Base-by-base conservation (phyloP, 2,797 vertebrate species). In the Enteromius afrohamiltoni region DNA sequence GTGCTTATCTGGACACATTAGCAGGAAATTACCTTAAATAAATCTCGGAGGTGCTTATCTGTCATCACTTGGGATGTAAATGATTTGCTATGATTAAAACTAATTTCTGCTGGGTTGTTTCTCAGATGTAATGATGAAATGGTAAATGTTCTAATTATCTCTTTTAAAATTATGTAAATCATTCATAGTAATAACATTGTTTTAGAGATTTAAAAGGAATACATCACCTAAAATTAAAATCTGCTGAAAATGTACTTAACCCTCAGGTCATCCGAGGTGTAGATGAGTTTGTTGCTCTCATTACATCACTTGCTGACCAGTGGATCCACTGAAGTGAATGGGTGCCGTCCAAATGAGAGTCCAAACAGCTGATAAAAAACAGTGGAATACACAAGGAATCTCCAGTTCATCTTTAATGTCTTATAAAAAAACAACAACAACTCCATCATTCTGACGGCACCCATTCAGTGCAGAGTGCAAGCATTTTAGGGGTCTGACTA, bases 11-110 rank as follows among this genome's bases (percentile, higher is more conserved):
- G 26, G 14, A 67, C 17, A 40, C 23, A 68, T 42, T 49, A 75
- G 55, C 40, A 26, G 70, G 69, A 31, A 21, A 64, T 64, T 74
- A 64, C n/a, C 14, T 69, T 31, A n/a, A 60, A 58, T 71, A 80
- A 42, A 73, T 73, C 42, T 64, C n/a, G 14, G 17, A 49, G 26
- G 31, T 49, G 29, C 70, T 51, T 64, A 65, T 80, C 47, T 70
- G 31, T 69, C 37, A 69, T 74, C 69, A 82, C 42, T 45, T 31
- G 21, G 53, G 26, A 64, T 16, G 5, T 62, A 17, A 70, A 71
- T 65, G 60, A 78, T 77, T 64, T 49, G 31, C 5, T 65, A 9
- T 16, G 19, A 65, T 49, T 65, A 65, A 49, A 34, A 47, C 0
- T 9, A 49, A 47, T n/a, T 78, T 65, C 60, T n/a, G 7, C 8